Percentiles rank a stretch among this genome's conserved stretches.
Evolutionary conservation across 2,888 invertebrate species (phyloP).

Genomic region (Aphrophora alni): DNA sequence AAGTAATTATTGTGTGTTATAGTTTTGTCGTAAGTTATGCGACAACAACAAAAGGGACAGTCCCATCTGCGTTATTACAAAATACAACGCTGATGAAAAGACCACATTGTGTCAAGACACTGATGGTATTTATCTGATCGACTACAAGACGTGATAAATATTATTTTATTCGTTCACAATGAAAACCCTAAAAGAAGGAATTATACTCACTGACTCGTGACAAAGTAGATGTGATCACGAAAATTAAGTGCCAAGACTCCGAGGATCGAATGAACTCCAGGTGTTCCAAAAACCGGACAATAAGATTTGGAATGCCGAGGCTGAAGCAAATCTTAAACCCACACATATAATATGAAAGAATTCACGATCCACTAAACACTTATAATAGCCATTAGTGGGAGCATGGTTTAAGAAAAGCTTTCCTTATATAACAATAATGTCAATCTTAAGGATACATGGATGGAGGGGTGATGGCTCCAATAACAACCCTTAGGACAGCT

Average conservation of each 20-base stretch:
- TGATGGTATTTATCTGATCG: too few species aligned
- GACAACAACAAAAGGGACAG: too few species aligned
- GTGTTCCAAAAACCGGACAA: slow-evolving; percentile 3
- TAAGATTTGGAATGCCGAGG: slow-evolving; percentile 12
- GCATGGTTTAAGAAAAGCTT: slow-evolving; percentile 24
- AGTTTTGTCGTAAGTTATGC: too few species aligned
- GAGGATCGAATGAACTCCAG: neutral
- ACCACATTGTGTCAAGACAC: too few species aligned
- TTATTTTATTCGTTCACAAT: too few species aligned
- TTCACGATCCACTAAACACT: slow-evolving; percentile 31
- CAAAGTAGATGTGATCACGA: neutral
- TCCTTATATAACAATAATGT: slow-evolving; percentile 28
- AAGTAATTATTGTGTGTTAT: too few species aligned
- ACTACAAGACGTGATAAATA: too few species aligned
- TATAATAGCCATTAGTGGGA: slow-evolving; percentile 27
- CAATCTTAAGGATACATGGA: slow-evolving; percentile 16
- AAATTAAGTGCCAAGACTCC: neutral
- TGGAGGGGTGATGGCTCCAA: neutral
- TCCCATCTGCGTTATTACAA: too few species aligned
- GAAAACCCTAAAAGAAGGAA: too few species aligned
- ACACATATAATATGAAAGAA: neutral
- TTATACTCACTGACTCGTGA: neutral
- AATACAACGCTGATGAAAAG: too few species aligned
- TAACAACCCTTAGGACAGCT: neutral
- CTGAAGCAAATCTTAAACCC: neutral